These are phyloP conservation scores for Disparrhopalites patrizii DNA, from an alignment of 2,888 invertebrate genomes.

Conservation along the genomic window DNA sequence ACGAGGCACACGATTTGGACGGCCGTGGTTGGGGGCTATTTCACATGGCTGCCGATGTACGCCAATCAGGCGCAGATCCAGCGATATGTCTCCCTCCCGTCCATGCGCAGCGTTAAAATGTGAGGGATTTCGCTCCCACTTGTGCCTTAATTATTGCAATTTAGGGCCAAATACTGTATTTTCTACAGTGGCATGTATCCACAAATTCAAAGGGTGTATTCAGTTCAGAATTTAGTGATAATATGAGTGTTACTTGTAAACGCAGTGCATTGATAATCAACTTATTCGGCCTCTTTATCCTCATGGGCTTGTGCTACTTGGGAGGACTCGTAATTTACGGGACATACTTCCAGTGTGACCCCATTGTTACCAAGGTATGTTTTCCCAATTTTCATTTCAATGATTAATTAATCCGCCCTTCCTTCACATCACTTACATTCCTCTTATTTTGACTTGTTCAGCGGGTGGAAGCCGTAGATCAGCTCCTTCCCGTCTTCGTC, in stretches of 20 bases:
- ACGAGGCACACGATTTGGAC: slow-evolving; percentile 43
- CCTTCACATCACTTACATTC: neutral
- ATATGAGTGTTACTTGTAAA: too few relatives aligned
- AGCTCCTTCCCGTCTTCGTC: slow-evolving; percentile 79
- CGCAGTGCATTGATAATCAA: slow-evolving; percentile 45
- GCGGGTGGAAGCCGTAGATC: slow-evolving; percentile 66
- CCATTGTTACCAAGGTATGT: slow-evolving; percentile 28
- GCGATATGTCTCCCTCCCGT: slow-evolving; percentile 45
- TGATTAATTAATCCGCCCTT: neutral
- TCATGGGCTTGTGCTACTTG: slow-evolving; percentile 45
- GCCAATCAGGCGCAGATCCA: slow-evolving; percentile 48
- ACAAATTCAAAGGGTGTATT: too few relatives aligned
- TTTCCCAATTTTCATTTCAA: neutral
- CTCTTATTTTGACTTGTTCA: slow-evolving; percentile 47
- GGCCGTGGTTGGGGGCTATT: slow-evolving; percentile 41
- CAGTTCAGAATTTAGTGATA: too few relatives aligned
- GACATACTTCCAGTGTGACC: slow-evolving; percentile 44
- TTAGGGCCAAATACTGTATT: too few relatives aligned
- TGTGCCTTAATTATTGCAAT: too few relatives aligned
- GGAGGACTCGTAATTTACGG: slow-evolving; percentile 46
- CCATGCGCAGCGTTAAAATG: slow-evolving; percentile 33
- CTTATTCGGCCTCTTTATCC: slow-evolving; percentile 40
- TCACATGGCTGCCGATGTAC: slow-evolving; percentile 42
- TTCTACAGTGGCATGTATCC: too few relatives aligned
- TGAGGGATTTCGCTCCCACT: too few relatives aligned